These are phyloP conservation scores for Erythrolamprus reginae DNA, from an alignment of 2,113 vertebrate genomes.

Conservation along the genomic window DNA sequence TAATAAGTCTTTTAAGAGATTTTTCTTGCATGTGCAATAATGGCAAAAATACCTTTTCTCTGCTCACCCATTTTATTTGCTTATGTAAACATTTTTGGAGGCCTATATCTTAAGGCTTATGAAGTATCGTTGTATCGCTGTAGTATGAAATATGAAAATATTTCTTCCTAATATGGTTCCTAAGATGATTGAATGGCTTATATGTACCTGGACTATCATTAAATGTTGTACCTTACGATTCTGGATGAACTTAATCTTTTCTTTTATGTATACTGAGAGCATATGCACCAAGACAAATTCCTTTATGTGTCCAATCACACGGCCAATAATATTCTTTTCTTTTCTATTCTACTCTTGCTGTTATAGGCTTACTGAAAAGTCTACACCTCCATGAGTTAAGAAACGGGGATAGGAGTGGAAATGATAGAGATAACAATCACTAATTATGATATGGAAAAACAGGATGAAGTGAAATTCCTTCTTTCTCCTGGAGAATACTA, in stretches of 20 bases:
- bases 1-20: slow-evolving; percentile 17
- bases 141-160: too few relatives aligned
- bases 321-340: too few relatives aligned
- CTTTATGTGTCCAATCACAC: too few relatives aligned
- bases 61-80: neutral
- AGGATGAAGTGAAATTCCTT: neutral
- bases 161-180: too few relatives aligned
- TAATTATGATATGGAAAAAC: neutral
- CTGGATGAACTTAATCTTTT: too few relatives aligned
- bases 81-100: neutral
- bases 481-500: neutral
- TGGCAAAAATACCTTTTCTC: neutral
- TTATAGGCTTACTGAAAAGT: neutral
- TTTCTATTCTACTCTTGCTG: too few relatives aligned
- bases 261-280: too few relatives aligned
- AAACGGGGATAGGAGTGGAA: neutral
- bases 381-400: neutral
- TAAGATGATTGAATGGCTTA: too few relatives aligned
- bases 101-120: neutral
- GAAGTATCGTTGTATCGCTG: too few relatives aligned
- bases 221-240: too few relatives aligned
- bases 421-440: neutral
- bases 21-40: neutral
- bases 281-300: too few relatives aligned
- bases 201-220: too few relatives aligned